These are phyloP conservation scores for Cynopterus brachyotis DNA, from an alignment of 2,113 vertebrate genomes.

Conservation along the genomic window DNA sequence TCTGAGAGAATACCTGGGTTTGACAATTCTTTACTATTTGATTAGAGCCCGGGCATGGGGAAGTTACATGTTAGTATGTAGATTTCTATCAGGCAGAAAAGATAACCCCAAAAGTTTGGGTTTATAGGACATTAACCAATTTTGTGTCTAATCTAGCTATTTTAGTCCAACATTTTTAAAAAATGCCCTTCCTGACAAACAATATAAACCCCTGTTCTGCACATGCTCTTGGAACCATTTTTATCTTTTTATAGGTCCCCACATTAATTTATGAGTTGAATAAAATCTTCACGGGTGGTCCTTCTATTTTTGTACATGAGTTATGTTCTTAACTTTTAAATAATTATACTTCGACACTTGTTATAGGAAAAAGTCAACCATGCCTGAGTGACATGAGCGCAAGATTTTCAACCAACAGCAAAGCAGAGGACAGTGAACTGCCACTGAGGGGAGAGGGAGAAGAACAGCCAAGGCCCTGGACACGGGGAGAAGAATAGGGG, in stretches of 20 bases:
- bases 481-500: background rate
- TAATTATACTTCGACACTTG: background rate
- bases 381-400: background rate
- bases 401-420: background rate
- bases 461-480: background rate
- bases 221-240: background rate
- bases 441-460: too few species aligned
- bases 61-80: background rate
- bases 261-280: constrained; percentile 27
- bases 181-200: background rate
- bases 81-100: background rate
- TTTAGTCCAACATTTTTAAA: background rate
- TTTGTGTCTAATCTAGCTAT: constrained; percentile 8
- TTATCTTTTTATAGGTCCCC: constrained; percentile 34
- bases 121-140: background rate
- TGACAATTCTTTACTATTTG: background rate
- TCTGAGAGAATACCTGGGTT: background rate
- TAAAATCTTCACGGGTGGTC: background rate
- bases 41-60: background rate
- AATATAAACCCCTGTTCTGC: background rate
- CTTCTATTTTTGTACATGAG: background rate
- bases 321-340: background rate
- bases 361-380: background rate
- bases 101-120: background rate
- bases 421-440: background rate